These are phyloP conservation scores for Panthera leo DNA, from an alignment of 2,113 vertebrate genomes.

Conservation along the genomic window DNA sequence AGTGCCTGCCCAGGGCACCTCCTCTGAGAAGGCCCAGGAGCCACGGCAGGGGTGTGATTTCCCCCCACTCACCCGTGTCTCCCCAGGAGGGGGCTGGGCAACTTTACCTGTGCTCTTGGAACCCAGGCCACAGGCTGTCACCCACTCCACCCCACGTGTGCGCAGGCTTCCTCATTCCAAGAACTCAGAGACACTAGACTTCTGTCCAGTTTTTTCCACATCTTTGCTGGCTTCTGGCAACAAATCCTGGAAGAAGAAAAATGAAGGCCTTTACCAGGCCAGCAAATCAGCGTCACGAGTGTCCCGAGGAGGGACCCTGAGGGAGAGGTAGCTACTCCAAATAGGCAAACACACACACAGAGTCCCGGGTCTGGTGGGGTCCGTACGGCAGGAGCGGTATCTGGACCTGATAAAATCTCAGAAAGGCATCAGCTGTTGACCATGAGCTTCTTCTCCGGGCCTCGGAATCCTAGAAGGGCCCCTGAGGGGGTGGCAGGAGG, in stretches of 20 bases:
- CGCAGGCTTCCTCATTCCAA: constrained; percentile 50
- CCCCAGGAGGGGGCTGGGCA: neutral
- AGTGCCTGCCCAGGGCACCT: neutral
- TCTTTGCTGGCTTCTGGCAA: neutral
- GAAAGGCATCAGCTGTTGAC: neutral
- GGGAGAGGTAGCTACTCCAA: neutral
- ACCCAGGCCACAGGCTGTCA: neutral
- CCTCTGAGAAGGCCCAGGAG: neutral
- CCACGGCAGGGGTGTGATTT: neutral
- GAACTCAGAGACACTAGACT: neutral
- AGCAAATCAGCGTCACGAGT: neutral
- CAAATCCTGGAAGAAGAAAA: neutral
- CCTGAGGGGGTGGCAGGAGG: neutral
- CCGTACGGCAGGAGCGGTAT: accelerated
- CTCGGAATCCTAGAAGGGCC: neutral
- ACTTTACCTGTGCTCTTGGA: neutral
- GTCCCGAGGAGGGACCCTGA: neutral
- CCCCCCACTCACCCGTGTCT: no score
- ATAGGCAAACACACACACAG: neutral
- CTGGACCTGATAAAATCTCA: neutral
- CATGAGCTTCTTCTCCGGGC: neutral
- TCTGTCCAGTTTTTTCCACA: neutral
- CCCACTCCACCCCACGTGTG: neutral
- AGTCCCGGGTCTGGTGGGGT: neutral
- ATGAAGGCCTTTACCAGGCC: neutral